Base-by-base conservation (phyloP, 2,888 invertebrate genomes). In the Bugulina stolonifera region DNA sequence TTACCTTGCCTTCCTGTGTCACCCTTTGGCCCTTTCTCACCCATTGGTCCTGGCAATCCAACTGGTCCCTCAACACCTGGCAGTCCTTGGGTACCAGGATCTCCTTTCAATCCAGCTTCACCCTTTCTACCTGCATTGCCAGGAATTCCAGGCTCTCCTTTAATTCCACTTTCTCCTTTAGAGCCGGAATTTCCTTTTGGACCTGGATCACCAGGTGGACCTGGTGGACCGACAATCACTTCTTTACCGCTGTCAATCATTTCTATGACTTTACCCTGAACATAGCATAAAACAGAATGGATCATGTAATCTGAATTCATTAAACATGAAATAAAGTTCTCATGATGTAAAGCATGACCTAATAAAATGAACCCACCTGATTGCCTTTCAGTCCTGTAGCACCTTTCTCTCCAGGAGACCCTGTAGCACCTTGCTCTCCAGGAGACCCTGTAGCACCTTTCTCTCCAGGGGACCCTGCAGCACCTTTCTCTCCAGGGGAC, bases 181-280 rank as follows among this genome's bases (percentile, higher is more conserved):
- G 5, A 27, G 27, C 64, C 64, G 14, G 27, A 14, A 29, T 64
- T 3, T 14, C 64, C 64, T 32, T 27, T 27, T 29, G 32, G 3
- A 32, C 64, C 64, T 14, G 64, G 64, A 25, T 22, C 29, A 32
- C 64, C 64, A 27, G 64, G 64, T 14, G 64, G 64, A 3, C 64
- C 64, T 3, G 64, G 64, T 29, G 64, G 64, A 27, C 64, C 64
- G 5, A 29, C 32, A 27, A 64, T 32, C 3, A 64, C 32, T 64
- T 32, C 32, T 64, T 27, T 27, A 5, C 32, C 29, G 10, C 27
- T 32, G 2, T n/a, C 32, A 14, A 14, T 34, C 29, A 64, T 18
- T 27, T 64, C 64, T 10, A 64, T 27, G n/a, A 64, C 23, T 5
- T 22, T 32, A 64, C 64, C 64, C 64, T 64, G 32, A 64, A 14